A percentile compares a stretch with the other conserved stretches of the same genome.
Evolutionary conservation across 2,113 vertebrate species (phyloP).

Genomic region (Ibidorhyncha struthersii): DNA sequence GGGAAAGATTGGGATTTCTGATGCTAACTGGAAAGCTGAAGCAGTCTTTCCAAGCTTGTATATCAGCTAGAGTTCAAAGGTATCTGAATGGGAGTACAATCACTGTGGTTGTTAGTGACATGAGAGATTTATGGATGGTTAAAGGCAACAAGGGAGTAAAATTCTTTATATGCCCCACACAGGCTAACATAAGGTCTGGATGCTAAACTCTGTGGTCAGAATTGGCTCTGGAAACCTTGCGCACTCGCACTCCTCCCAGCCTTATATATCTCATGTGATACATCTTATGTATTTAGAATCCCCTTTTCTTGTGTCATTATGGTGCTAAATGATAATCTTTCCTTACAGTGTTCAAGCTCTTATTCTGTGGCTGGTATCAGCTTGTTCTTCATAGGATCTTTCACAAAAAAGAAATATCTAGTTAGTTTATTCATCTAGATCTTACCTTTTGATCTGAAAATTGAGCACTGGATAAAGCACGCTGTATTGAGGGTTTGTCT

Average conservation of each 20-base stretch:
- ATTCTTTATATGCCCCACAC: not conserved
- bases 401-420: not conserved
- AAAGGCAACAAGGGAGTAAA: not conserved
- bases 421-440: not conserved
- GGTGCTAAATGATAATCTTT: not conserved
- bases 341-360: not conserved
- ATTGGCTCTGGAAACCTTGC: not conserved
- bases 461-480: not conserved
- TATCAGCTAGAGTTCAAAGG: not conserved
- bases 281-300: not conserved
- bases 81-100: not conserved
- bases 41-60: not conserved
- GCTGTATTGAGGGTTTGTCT: not conserved
- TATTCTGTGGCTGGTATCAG: not conserved
- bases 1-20: not conserved
- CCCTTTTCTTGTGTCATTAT: not conserved
- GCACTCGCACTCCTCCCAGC: not conserved
- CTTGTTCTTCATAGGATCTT: not conserved
- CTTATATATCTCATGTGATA: not conserved
- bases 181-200: not conserved
- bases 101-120: too few species aligned
- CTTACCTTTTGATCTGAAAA: not conserved
- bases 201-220: not conserved
- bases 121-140: not conserved
- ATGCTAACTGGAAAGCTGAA: not conserved